Base-by-base conservation (phyloP, 1,140 invertebrate genomes). In the Cydia fagiglandana region DNA sequence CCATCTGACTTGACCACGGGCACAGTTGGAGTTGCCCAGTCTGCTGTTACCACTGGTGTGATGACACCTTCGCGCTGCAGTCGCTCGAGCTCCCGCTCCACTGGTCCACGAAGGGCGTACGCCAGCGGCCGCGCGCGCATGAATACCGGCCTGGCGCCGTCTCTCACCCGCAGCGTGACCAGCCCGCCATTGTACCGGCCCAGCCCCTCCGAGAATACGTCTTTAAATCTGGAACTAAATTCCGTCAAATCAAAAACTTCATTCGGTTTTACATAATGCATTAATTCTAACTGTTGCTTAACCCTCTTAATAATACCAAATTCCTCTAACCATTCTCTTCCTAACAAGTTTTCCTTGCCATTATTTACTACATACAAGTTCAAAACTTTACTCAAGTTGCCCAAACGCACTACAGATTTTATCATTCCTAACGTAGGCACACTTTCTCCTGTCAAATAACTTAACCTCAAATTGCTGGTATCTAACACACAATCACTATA, bases 191-290 rank as follows among this genome's bases (percentile, higher is more conserved):
- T 83, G 56, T 77, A 86, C 15, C 80, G 75, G 0, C 84, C 84
- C 64, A 86, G 47, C 0, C 82, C 82, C 28, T 78, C 84, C 61
- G 73, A 47, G 64, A 84, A 83, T 20, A 86, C 79, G 2, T 84
- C 53, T 79, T 45, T 74, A 64, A 79, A 84, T 81, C 80, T 86
- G 81, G 77, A 84, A 81, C 78, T 82, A 9, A 85, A 81, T 77
- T 17, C 10, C 1, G 28, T 13, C 24, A 75, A 68, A 53, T 38
- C 74, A n/a, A 74, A 30, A 15, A 12, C 34, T 7, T 34, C 30
- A 20, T 1, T 13, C n/a, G 47, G 34, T 7, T 41, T 28, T 38
- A 13, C 53, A 56, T 70, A 17, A 53, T 70, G n/a, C 38, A 41
- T 76, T 73, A 24, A 28, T 45, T 68, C 50, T 73, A 13, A 0